Evolutionary conservation across 2,797 vertebrate species (phyloP), one percentile per base, ranked within the genome.

Genomic region (Propithecus deckenii): DNA sequence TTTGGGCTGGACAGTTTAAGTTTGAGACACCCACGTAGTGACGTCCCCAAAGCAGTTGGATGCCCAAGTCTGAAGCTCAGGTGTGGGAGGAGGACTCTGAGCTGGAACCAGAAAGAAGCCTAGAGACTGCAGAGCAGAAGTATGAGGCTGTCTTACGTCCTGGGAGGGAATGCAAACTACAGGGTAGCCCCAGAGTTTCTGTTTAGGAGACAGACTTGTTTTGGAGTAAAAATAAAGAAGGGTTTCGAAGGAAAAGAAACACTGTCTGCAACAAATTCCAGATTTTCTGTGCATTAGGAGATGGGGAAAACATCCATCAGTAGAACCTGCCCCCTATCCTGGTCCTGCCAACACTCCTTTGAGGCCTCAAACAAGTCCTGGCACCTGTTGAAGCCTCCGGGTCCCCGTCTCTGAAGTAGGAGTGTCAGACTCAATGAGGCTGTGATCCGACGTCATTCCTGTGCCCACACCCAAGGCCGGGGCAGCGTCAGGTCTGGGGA

Each of bases 401-500:
- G 52, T 59, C 30, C 43, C 43, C 3, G 0, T 7, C 74, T 46
- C 25, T 72, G 61, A 83, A 48, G 13, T 46, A 20, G 35, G 25
- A 28, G 32, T 8, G 28, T n/a, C 35, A 8, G 2, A 35, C 38
- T 10, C 3, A 0, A 4, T 25, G 41, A 15, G 14, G 5, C 50
- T 20, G 5, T 5, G 38, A 50, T 18, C 35, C 18, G 63, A 61
- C 2, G 2, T 74, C 55, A n/a, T 50, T 67, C 48, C 43, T 35
- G 18, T 18, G 7, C 3, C 30, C 50, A 65, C 1, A 20, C n/a
- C 30, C 23, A 65, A 35, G 41, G 48, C 85, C 0, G 0, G 8
- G 12, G 0, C 41, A 38, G 43, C 17, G 30, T 67, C n/a, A 13
- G 15, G 28, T 10, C 67, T 35, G n/a, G 32, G 46, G 15, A 11